Base-by-base conservation (phyloP, 1,140 invertebrate genomes). In the Drosophila punjabiensis region DNA sequence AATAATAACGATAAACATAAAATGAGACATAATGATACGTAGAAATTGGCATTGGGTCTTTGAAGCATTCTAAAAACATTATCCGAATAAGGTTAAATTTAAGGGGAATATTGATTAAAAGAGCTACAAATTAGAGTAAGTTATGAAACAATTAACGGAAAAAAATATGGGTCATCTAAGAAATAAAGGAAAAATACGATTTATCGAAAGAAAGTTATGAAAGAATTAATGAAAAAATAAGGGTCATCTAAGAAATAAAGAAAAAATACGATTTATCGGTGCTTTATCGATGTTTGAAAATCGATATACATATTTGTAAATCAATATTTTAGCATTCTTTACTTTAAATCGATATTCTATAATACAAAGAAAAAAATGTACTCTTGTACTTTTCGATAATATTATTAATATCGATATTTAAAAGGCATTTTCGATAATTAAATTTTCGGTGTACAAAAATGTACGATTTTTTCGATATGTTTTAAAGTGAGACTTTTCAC, bases 1-100 rank as follows among this genome's bases (percentile, higher is more conserved):
- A 69, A 71, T 58, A 47, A 70, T 43, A 71, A 52, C 68, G n/a
- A 69, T 64, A 58, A 69, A 47, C 28, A 53, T 45, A 63, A 63
- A 66, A 66, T 8, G 58, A 33, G 11, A 24, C 16, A 43, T 62
- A 66, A 66, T 66, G 28, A 28, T 64, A 64, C 39, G 55, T 56
- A 39, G 53, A 11, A 39, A 39, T 56, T 56, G 53, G 14, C 13
- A 56, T 24, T 56, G 35, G 20, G 10, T 35, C 13, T 37, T 55
- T 13, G 18, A 24, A 24, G 33, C 0, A 28, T 28, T 24, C 5
- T 11, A 39, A 28, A 39, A 39, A 28, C 39, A n/a, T 39, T 11
- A 24, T 1, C 4, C 4, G 37, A 35, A 37, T 37, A 10, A 1
- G 5, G 20, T 24, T 28, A 6, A 7, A 24, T n/a, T 28, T 39